Percentiles rank a stretch among this genome's conserved stretches.
Conservation (phyloP, 2,888 invertebrate genomes). For the Drosophila niveifrons region DNA sequence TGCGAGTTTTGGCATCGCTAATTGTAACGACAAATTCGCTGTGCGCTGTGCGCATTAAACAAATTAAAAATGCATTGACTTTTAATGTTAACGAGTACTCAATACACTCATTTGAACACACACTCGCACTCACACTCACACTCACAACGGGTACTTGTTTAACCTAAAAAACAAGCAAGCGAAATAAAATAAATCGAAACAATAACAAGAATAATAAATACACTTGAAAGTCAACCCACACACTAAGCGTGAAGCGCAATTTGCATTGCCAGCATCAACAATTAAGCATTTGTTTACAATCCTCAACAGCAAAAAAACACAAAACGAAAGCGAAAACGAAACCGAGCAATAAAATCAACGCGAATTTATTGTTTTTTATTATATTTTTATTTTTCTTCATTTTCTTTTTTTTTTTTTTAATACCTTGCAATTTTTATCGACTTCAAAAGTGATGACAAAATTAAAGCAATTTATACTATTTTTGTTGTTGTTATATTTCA, state of each 20-base stretch:
- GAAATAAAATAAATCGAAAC: constrained; percentile 24
- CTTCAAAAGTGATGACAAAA: no score
- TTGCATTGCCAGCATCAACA: constrained; percentile 72
- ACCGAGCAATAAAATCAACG: constrained; percentile 37
- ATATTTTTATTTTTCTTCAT: constrained; percentile 2
- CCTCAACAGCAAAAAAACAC: constrained; percentile 39
- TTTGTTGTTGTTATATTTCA: no score
- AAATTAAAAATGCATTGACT: constrained; percentile 78
- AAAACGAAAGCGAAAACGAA: constrained; percentile 1
- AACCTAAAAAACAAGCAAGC: constrained; percentile 61
- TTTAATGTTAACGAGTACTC: constrained; percentile 70
- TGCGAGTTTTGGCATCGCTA: constrained; percentile 52
- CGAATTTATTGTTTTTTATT: constrained; percentile 31
- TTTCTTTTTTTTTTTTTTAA: not conserved
- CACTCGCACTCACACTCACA: constrained; percentile 15
- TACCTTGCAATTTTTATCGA: not conserved
- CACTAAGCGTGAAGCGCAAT: constrained; percentile 46
- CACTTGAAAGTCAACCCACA: constrained; percentile 68
- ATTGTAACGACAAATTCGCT: constrained; percentile 68
- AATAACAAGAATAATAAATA: constrained; percentile 24
- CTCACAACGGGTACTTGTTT: constrained; percentile 53
- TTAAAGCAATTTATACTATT: no score
- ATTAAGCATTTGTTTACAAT: constrained; percentile 78
- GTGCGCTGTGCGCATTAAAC: constrained; percentile 62
- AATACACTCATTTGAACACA: constrained; percentile 32